These are phyloP conservation scores for Strix aluco DNA, from an alignment of 2,113 vertebrate species.

Conservation along the genomic window DNA sequence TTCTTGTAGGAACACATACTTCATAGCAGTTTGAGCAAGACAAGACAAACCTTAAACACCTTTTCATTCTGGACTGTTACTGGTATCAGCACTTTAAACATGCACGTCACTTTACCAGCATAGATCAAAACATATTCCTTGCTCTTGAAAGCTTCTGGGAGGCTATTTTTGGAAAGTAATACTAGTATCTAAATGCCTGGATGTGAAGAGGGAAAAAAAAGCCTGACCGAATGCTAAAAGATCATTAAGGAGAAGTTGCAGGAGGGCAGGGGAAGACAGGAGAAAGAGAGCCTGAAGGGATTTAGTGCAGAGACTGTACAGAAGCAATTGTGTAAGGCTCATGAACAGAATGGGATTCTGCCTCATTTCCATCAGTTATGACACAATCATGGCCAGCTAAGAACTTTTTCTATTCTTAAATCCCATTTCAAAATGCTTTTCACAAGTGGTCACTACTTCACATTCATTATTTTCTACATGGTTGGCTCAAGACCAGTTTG, in stretches of 20 bases:
- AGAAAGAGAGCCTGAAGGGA: neutral
- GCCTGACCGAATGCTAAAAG: neutral
- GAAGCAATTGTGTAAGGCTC: neutral
- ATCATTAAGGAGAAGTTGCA: neutral
- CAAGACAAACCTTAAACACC: neutral
- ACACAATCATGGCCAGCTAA: neutral
- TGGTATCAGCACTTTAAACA: neutral
- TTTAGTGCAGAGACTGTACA: neutral
- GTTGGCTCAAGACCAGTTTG: neutral
- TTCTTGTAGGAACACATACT: neutral
- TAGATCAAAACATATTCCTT: neutral
- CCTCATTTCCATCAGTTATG: neutral
- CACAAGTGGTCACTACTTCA: neutral
- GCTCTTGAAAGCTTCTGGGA: neutral
- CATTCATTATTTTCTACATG: neutral
- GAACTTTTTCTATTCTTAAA: neutral
- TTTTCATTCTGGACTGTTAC: neutral
- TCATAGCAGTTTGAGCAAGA: neutral
- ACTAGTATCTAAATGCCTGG: neutral
- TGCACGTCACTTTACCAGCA: neutral
- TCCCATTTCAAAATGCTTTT: neutral
- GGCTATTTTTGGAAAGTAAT: conserved; percentile 4
- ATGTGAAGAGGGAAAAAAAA: neutral
- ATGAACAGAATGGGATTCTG: neutral
- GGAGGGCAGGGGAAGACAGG: neutral